Conservation (phyloP, 2,888 invertebrate genomes). For the Lamellibrachia columna region DNA sequence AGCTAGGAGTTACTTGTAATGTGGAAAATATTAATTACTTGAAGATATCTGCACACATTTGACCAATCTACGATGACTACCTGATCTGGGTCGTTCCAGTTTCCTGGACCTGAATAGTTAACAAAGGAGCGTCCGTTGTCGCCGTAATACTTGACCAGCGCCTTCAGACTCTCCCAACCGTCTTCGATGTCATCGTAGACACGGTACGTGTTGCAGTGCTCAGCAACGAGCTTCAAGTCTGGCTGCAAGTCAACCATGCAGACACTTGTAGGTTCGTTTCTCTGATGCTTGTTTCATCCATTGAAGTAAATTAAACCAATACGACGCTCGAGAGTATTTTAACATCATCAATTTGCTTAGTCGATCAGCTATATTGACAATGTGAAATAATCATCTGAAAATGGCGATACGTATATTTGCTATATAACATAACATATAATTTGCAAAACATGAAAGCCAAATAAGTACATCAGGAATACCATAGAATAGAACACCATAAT, state of each 20-base stretch:
- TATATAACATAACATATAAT: no score
- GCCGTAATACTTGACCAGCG: constrained; percentile 92
- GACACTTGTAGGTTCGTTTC: no score
- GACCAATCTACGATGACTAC: constrained; percentile 30
- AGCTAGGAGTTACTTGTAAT: neutral
- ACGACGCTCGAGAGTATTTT: no score
- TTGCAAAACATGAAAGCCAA: no score
- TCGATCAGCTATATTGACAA: no score
- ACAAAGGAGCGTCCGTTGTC: constrained; percentile 89
- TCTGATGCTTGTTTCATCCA: no score
- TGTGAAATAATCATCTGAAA: no score
- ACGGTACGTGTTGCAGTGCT: constrained; percentile 90
- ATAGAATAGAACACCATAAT: neutral
- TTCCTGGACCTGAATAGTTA: constrained; percentile 72
- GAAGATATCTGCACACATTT: neutral
- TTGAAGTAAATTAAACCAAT: no score
- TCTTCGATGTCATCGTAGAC: constrained; percentile 94
- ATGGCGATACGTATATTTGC: no score
- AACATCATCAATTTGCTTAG: no score
- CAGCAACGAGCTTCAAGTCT: constrained; percentile 74
- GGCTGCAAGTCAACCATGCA: neutral
- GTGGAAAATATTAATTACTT: neutral
- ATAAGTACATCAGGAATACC: no score
- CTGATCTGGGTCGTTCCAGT: constrained; percentile 37
- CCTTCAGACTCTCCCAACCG: constrained; percentile 90